These are phyloP conservation scores for Anthoscopus minutus DNA, from an alignment of 2,113 vertebrate genomes.

Conservation along the genomic window DNA sequence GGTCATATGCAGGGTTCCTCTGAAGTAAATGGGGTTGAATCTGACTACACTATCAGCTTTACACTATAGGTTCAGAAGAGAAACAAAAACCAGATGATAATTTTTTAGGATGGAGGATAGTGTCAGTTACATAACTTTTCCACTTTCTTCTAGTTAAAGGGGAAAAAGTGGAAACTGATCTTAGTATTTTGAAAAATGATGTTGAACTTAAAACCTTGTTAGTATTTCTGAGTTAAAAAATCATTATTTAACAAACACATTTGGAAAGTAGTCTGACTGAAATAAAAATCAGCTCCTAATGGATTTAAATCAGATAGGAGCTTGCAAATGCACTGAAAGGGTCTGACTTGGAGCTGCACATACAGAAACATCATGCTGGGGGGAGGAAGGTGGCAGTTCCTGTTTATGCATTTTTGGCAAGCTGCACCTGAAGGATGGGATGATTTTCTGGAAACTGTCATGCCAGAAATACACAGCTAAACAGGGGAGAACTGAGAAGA, in stretches of 20 bases:
- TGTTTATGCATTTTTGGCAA: conserved; percentile 46
- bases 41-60: background rate
- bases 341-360: background rate
- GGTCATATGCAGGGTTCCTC: background rate
- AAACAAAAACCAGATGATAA: background rate
- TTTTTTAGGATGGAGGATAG: background rate
- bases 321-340: background rate
- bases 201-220: background rate
- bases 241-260: background rate
- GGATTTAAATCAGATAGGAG: background rate
- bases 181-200: background rate
- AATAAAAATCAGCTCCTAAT: background rate
- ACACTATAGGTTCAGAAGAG: background rate
- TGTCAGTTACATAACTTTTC: background rate
- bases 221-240: background rate
- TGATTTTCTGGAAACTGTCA: conserved; percentile 36
- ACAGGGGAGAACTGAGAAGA: conserved; percentile 23
- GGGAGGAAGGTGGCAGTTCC: conserved; percentile 57
- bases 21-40: background rate
- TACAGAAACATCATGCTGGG: background rate
- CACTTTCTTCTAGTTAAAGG: background rate
- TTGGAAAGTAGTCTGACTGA: background rate
- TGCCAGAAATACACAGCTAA: conserved; percentile 33
- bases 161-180: background rate
- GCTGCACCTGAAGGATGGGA: conserved; percentile 35